Evolutionary conservation across 2,888 invertebrate genomes (phyloP).

Genomic region (Glyphotaelius pellucidus): DNA sequence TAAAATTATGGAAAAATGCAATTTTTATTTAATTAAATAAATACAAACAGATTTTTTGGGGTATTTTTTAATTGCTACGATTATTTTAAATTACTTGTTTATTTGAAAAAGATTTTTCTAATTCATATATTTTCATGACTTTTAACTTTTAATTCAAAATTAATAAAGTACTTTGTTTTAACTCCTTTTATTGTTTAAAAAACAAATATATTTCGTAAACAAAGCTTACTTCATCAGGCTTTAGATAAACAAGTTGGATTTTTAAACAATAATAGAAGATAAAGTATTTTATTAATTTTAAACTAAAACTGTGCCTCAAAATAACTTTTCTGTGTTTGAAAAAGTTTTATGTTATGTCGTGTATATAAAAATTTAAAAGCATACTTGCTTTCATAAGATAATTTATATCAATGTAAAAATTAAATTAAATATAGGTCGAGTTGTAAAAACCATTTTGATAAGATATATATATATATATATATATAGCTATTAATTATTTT

Average conservation of each 20-base stretch:
- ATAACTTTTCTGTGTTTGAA: no score
- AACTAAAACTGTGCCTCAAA: no score
- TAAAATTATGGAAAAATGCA: neutral
- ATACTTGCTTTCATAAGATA: neutral
- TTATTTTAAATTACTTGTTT: neutral
- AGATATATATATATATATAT: neutral
- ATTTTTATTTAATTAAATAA: neutral
- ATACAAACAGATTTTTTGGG: no score
- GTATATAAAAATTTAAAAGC: neutral
- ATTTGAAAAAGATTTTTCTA: no score
- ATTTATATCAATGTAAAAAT: neutral
- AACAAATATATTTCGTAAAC: no score
- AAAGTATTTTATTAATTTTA: no score
- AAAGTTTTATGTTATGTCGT: neutral
- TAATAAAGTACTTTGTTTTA: no score
- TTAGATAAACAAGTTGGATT: no score
- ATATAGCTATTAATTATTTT: neutral
- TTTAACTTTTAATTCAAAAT: neutral
- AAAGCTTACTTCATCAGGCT: no score
- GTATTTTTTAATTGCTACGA: neutral
- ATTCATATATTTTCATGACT: neutral
- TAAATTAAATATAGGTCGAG: neutral
- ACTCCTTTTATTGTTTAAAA: no score
- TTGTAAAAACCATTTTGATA: neutral
- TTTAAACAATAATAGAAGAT: no score